phyloP scores from a whole-genome alignment of 1,140 invertebrate species.

The Trichogramma pretiosum region DNA sequence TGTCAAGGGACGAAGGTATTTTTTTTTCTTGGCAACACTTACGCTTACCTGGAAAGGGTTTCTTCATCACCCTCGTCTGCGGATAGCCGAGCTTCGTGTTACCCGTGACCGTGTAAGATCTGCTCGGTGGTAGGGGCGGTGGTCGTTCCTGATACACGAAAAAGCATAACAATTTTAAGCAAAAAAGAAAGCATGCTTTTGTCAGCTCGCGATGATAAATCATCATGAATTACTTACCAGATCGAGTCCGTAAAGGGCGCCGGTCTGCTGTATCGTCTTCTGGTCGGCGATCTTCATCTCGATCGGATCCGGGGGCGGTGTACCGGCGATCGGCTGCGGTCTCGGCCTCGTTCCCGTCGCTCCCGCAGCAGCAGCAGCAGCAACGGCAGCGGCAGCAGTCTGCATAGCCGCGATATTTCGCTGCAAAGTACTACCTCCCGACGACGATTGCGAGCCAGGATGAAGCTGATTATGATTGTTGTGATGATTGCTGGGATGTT shows the following conservation, averaged over 20 bases:
- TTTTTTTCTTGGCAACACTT: too few relatives aligned
- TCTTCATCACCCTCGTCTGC: constrained; percentile 83
- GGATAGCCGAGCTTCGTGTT: constrained; percentile 90
- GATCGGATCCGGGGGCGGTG: constrained; percentile 63
- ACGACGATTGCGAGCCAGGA: constrained; percentile 48
- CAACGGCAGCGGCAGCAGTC: constrained; percentile 9
- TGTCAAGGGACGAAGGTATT: too few relatives aligned
- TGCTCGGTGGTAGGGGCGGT: constrained; percentile 79
- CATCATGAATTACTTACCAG: constrained; percentile 50
- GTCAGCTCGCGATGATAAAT: not conserved
- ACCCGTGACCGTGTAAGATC: constrained; percentile 81
- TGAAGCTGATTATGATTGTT: not conserved
- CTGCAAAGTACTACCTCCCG: constrained; percentile 31
- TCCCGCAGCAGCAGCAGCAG: constrained; percentile 32
- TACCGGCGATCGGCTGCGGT: constrained; percentile 82
- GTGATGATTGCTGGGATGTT: too few relatives aligned
- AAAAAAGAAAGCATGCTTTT: too few relatives aligned
- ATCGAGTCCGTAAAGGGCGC: constrained; percentile 80
- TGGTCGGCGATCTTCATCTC: constrained; percentile 71
- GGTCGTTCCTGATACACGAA: constrained; percentile 77
- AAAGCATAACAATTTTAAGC: too few relatives aligned
- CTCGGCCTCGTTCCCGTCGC: constrained; percentile 54
- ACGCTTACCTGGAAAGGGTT: constrained; percentile 79
- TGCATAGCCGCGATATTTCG: constrained; percentile 27
- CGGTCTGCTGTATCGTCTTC: constrained; percentile 82